A percentile compares a stretch with the other conserved stretches of the same genome.
Evolutionary conservation across 53 echinoderm and acorn worm genomes (phyloP).

Genomic region (Luidia sarsii): DNA sequence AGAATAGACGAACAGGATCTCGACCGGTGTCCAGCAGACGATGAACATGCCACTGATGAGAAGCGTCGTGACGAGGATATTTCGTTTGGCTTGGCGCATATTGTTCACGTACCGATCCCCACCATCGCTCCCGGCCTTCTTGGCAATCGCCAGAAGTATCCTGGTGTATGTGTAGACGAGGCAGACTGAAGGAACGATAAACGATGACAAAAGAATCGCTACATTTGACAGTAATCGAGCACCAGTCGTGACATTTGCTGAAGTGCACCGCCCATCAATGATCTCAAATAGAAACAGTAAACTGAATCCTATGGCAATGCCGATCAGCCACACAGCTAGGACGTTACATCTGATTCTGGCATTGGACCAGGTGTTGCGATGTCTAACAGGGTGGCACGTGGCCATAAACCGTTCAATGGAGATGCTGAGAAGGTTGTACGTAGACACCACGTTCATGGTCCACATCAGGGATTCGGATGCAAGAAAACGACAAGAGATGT

Average conservation of each 20-base stretch:
- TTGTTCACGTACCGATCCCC: neutral
- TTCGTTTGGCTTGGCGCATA: neutral
- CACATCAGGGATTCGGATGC: neutral
- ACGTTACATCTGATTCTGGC: neutral
- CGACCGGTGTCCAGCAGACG: slow-evolving; percentile 21
- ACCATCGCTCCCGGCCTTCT: slow-evolving; percentile 54
- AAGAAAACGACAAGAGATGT: neutral
- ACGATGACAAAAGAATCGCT: slow-evolving; percentile 42
- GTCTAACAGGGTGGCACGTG: slow-evolving; percentile 29
- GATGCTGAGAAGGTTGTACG: slow-evolving; percentile 25
- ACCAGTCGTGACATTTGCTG: too few species aligned
- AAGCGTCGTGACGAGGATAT: neutral
- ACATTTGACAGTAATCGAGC: neutral
- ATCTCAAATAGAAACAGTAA: neutral
- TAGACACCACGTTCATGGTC: neutral
- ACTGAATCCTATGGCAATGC: neutral
- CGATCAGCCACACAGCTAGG: neutral
- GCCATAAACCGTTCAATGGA: slow-evolving; percentile 21
- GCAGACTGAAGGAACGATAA: slow-evolving; percentile 47
- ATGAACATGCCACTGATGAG: neutral
- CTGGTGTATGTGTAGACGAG: slow-evolving; percentile 60
- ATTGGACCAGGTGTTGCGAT: neutral
- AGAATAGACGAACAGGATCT: too few species aligned
- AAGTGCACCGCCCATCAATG: neutral
- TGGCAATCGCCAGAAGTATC: slow-evolving; percentile 70